A percentile compares a stretch with the other conserved stretches of the same genome.
phyloP scores from a whole-genome alignment of 2,888 invertebrate genomes.

The Serrognathus titanus region DNA sequence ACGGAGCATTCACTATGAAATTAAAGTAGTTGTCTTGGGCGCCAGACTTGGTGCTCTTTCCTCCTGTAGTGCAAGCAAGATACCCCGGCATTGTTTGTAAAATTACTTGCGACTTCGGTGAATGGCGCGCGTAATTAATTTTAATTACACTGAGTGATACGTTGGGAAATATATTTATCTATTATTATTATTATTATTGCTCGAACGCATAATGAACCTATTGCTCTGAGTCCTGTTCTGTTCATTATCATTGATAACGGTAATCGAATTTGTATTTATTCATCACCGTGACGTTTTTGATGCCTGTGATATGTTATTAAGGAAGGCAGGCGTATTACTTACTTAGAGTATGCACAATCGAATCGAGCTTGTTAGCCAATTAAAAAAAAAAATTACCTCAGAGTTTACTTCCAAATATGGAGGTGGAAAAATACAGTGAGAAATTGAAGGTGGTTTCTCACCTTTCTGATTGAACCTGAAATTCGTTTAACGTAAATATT shows the following conservation, averaged over 20 bases:
- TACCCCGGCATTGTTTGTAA: neutral
- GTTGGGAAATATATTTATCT: neutral
- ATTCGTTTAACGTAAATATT: too few species aligned
- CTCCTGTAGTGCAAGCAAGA: too few species aligned
- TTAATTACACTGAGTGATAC: constrained; percentile 1
- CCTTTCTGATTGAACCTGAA: too few species aligned
- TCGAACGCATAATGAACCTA: neutral
- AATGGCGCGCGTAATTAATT: constrained; percentile 1
- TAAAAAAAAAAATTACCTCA: too few species aligned
- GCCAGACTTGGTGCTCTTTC: neutral
- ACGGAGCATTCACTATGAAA: neutral
- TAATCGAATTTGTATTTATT: constrained; percentile 4
- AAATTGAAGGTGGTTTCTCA: too few species aligned
- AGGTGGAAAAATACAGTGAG: too few species aligned
- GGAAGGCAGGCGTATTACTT: too few species aligned
- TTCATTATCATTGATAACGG: constrained; percentile 2
- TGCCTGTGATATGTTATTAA: too few species aligned
- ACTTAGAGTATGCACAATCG: too few species aligned
- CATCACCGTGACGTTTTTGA: too few species aligned
- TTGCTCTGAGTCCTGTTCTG: neutral
- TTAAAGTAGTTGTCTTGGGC: neutral
- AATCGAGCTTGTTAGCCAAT: too few species aligned
- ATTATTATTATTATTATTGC: neutral
- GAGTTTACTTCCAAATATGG: too few species aligned
- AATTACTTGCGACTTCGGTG: neutral